Conservation (phyloP, 2,888 invertebrate species). For the Drosophila infuscata region DNA sequence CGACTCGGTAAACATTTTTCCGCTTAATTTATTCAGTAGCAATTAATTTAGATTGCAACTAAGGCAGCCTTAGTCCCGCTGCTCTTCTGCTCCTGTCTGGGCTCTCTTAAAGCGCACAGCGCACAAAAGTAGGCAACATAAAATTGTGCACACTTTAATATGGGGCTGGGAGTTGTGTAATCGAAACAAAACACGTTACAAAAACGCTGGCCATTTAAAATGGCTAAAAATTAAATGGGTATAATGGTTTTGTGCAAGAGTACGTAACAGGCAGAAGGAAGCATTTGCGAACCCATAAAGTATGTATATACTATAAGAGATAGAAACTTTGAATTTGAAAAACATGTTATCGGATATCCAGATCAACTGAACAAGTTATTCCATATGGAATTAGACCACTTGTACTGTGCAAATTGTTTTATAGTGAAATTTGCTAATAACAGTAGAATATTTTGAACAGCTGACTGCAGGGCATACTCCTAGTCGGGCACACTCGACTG, state of each 20-base stretch:
- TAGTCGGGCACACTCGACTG: neutral
- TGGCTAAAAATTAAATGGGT: neutral
- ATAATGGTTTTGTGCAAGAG: neutral
- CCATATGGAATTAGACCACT: neutral
- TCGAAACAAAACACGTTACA: constrained; percentile 1
- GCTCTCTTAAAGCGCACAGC: constrained; percentile 19
- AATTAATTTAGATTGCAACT: constrained; percentile 80
- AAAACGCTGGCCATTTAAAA: neutral
- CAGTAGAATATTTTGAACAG: neutral
- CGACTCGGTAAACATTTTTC: constrained; percentile 76
- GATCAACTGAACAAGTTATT: neutral
- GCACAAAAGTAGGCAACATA: constrained; percentile 48
- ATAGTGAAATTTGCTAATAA: neutral
- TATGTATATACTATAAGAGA: neutral
- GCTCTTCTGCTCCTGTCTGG: neutral
- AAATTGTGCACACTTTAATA: constrained; percentile 45
- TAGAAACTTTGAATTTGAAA: neutral
- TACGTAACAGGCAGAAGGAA: neutral
- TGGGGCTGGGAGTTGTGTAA: constrained; percentile 1
- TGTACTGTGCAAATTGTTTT: neutral
- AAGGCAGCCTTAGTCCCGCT: constrained; percentile 53
- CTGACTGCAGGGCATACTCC: neutral
- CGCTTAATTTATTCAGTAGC: constrained; percentile 79
- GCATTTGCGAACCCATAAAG: neutral
- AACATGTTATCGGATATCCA: neutral